Conservation (phyloP, 2,797 vertebrate genomes). For the Darevskia nairensis region DNA sequence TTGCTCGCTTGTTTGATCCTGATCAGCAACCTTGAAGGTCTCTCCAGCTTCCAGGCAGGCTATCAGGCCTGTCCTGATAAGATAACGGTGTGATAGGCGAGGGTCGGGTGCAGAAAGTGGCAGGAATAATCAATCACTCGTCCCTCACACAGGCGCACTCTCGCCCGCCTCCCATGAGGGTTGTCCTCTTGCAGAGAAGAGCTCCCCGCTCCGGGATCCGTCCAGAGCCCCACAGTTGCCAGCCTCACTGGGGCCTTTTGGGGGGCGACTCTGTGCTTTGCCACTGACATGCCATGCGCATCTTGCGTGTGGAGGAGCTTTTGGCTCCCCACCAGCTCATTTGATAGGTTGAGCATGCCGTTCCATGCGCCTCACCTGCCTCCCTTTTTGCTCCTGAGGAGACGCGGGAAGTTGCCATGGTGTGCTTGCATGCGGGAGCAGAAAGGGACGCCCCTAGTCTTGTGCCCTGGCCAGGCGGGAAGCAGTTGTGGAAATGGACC, state of each 20-base stretch:
- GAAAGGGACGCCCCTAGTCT: too few species aligned
- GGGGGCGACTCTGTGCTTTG: neutral
- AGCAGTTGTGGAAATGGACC: neutral
- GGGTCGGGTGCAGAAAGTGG: neutral
- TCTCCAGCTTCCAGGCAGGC: neutral
- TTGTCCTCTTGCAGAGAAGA: neutral
- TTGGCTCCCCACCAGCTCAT: too few species aligned
- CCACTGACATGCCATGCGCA: too few species aligned
- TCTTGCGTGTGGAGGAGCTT: too few species aligned
- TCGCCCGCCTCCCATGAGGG: too few species aligned
- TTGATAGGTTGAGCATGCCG: too few species aligned
- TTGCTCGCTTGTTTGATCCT: neutral
- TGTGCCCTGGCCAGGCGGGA: too few species aligned
- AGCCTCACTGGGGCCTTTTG: neutral
- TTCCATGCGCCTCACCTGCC: too few species aligned
- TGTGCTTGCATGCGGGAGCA: too few species aligned
- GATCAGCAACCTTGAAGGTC: neutral
- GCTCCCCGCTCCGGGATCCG: neutral
- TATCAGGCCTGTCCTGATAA: neutral
- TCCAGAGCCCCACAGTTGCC: neutral
- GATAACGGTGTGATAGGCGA: neutral
- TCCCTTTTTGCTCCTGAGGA: too few species aligned
- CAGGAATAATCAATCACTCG: neutral
- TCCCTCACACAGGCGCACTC: neutral
- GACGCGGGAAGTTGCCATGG: too few species aligned